Evolutionary conservation across 1,140 invertebrate genomes (phyloP).

Genomic region (Aricia agestis): DNA sequence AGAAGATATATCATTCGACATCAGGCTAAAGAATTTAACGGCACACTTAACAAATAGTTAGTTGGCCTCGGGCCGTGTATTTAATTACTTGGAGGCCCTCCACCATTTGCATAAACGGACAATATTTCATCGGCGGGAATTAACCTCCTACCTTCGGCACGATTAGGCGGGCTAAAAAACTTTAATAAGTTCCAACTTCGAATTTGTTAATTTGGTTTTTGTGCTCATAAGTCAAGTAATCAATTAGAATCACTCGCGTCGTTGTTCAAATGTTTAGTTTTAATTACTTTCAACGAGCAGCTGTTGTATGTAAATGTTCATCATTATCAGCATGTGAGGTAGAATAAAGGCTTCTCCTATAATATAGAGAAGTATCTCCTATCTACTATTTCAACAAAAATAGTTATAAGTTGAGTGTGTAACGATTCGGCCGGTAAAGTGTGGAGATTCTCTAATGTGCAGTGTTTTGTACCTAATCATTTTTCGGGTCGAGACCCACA

Average conservation of each 20-base stretch:
- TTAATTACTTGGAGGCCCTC: slow-evolving; percentile 66
- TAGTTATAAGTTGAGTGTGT: no score
- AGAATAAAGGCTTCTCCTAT: not conserved
- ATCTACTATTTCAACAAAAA: not conserved
- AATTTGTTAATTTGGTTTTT: slow-evolving; percentile 36
- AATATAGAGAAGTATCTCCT: no score
- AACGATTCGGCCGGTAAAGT: no score
- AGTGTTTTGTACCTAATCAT: no score
- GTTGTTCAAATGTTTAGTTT: slow-evolving; percentile 1
- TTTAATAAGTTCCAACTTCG: slow-evolving; percentile 51
- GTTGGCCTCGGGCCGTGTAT: slow-evolving; percentile 50
- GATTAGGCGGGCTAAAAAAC: slow-evolving; percentile 54
- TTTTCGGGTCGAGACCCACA: no score
- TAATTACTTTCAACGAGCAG: not conserved
- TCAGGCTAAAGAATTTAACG: not conserved
- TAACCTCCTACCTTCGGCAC: slow-evolving; percentile 60
- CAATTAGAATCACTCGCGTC: slow-evolving; percentile 57
- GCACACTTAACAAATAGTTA: slow-evolving; percentile 47
- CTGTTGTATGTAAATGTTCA: not conserved
- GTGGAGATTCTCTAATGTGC: no score
- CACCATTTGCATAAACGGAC: slow-evolving; percentile 69
- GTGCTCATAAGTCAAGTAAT: slow-evolving; percentile 40
- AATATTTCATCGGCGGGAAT: slow-evolving; percentile 68
- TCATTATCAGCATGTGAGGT: no score
- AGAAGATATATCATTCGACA: not conserved